Percentiles rank a stretch among this genome's conserved stretches.
phyloP scores from a whole-genome alignment of 2,797 vertebrate genomes.

The Megaceryle alcyon region DNA sequence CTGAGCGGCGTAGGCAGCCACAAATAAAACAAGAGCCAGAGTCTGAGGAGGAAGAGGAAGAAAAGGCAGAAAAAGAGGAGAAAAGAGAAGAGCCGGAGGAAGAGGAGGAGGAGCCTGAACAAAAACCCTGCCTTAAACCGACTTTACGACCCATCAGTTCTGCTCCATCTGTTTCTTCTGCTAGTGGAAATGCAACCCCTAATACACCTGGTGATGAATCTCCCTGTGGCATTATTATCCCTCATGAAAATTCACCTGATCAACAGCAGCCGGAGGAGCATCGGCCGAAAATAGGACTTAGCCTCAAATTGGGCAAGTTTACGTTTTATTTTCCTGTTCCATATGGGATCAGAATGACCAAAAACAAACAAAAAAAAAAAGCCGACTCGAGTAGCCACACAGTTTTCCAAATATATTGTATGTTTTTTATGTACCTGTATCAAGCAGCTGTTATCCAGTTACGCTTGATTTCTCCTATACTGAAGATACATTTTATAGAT shows the following conservation, averaged over 20 bases:
- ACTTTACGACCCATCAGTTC: conserved; percentile 94
- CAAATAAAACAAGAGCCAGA: conserved; percentile 94
- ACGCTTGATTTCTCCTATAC: background rate
- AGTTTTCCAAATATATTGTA: background rate
- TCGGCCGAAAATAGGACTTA: conserved; percentile 95
- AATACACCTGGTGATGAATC: conserved; percentile 95
- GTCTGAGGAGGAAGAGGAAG: conserved; percentile 89
- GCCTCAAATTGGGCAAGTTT: conserved; percentile 91
- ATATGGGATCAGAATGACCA: background rate
- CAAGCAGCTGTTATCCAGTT: background rate
- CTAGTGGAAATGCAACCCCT: conserved; percentile 92
- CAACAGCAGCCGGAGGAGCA: conserved; percentile 92
- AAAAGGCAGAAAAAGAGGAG: conserved; percentile 87
- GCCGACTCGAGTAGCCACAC: background rate
- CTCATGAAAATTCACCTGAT: conserved; percentile 97
- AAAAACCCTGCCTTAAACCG: conserved; percentile 94
- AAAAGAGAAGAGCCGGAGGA: conserved; percentile 85
- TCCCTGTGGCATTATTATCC: conserved; percentile 98
- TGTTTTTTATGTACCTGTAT: background rate
- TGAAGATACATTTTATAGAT: background rate
- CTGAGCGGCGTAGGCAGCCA: conserved; percentile 93
- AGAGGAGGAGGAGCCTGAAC: conserved; percentile 86
- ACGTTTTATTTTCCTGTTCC: background rate
- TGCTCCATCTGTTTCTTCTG: conserved; percentile 94
- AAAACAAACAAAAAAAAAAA: background rate